Base-by-base conservation (phyloP, 2,888 invertebrate species). In the Leucophenga montana region DNA sequence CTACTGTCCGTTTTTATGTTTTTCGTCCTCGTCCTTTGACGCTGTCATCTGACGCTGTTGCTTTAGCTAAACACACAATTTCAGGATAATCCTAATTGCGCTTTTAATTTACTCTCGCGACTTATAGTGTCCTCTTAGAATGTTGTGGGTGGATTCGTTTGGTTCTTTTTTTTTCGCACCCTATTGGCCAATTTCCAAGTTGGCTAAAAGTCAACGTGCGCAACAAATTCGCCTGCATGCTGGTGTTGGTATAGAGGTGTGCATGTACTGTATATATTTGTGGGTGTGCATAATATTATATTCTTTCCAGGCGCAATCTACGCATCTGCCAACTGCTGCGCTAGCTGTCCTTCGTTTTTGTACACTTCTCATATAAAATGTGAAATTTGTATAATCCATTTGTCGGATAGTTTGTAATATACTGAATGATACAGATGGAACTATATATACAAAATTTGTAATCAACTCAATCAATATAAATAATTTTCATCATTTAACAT, bases 81-180 rank as follows among this genome's bases (percentile, higher is more conserved):
- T 62, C 66, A 71, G 74, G 69, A 80, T 82, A 75, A 80, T 78
- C 75, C 72, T 77, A 75, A 82, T 80, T 77, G 80, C 73, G 72
- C 71, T 70, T 70, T 74, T 72, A 68, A 70, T 56, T 44, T 46
- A 54, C 53, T 16, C 50, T 6, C 50, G 50, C 18, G 50, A 18
- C 2, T 31, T 14, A 39, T n/a, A 14, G 64, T 14, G 27, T 18
- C 39, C n/a, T 9, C 18, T 13, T 5, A n/a, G 31, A 27, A 5
- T 27, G 6, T 16, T 48, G 39, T 14, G 11, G 20, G 22, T 65
- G 27, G 22, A 18, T 13, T 22, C n/a, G 8, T 44, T 46, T 20
- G 2, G 20, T 62, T 11, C 14, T 6, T 59, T 5, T 20, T 14
- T n/a, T 56, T 53, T 13, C 54, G 54, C 39, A 44, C 44, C 66